Percentiles rank a stretch among this genome's conserved stretches.
These are phyloP conservation scores for Eupeodes luniger DNA, from an alignment of 2,888 invertebrate genomes.

Conservation along the genomic window DNA sequence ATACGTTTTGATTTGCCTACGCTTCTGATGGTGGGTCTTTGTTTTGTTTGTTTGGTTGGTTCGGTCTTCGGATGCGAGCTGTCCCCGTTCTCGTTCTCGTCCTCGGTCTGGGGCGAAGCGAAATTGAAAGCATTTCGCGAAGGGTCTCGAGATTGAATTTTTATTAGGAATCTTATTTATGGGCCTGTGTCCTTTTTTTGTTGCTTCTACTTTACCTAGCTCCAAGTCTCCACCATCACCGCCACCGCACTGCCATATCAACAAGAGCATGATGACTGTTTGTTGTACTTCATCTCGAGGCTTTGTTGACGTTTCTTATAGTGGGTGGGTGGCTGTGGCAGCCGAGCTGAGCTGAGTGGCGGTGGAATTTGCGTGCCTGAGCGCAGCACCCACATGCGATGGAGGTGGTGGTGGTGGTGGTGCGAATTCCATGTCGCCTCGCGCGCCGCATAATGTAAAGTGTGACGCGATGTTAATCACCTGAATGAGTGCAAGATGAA, in stretches of 20 bases:
- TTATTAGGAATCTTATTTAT: conserved; percentile 76
- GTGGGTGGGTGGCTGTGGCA: conserved; percentile 26
- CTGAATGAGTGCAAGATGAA: conserved; percentile 80
- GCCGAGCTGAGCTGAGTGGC: conserved; percentile 36
- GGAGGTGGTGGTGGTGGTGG: conserved; percentile 38
- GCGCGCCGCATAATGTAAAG: conserved; percentile 72
- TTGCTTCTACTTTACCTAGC: neutral
- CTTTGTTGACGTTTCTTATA: conserved; percentile 67
- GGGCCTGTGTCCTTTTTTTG: conserved; percentile 65
- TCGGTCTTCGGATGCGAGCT: conserved; percentile 24
- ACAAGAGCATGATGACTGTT: conserved; percentile 32
- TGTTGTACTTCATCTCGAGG: conserved; percentile 54
- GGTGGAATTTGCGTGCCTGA: conserved; percentile 65
- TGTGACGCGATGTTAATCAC: conserved; percentile 82
- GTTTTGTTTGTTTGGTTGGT: conserved; percentile 75
- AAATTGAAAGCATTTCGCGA: conserved; percentile 67
- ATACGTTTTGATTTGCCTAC: conserved; percentile 79
- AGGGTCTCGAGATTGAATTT: conserved; percentile 76
- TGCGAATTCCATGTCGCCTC: conserved; percentile 75
- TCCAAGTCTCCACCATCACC: neutral
- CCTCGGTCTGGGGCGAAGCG: conserved; percentile 49
- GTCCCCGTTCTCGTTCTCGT: neutral
- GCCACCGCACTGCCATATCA: neutral
- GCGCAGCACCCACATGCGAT: conserved; percentile 56
- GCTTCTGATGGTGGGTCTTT: conserved; percentile 35